A percentile compares a stretch with the other conserved stretches of the same genome.
Conservation (phyloP, 1,140 invertebrate species). For the Metaphire vulgaris region DNA sequence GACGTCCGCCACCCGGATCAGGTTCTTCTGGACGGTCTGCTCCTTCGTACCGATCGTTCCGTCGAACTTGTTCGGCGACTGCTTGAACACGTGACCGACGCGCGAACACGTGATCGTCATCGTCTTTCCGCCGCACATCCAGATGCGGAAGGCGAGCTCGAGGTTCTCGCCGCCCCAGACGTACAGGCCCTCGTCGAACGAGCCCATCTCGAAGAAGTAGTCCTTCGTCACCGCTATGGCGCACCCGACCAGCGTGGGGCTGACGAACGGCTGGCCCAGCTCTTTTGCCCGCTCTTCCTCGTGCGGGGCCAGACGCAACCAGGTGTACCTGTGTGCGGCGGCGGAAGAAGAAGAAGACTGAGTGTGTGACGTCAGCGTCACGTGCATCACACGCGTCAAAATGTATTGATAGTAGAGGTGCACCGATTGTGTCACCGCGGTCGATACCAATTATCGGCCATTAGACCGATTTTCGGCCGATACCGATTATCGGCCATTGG, state of each 20-base stretch:
- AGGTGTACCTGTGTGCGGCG: constrained; percentile 8
- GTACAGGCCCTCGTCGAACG: constrained; percentile 21
- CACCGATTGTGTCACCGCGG: background rate
- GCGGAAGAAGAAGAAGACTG: background rate
- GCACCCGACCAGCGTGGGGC: constrained; percentile 21
- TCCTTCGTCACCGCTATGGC: constrained; percentile 19
- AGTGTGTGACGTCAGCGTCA: background rate
- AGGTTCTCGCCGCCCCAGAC: constrained; percentile 24
- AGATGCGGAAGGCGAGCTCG: constrained; percentile 19
- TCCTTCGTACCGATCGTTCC: constrained; percentile 17
- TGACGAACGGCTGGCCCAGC: constrained; percentile 13
- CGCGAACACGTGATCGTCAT: constrained; percentile 21
- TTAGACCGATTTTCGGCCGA: no score
- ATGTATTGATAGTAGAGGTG: background rate
- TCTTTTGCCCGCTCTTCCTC: constrained; percentile 12
- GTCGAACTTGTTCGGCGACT: constrained; percentile 21
- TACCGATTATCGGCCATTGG: no score
- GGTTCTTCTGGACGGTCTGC: constrained; percentile 16
- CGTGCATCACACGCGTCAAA: background rate
- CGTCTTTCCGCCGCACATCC: constrained; percentile 20
- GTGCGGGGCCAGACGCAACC: constrained; percentile 10
- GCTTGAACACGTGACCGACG: constrained; percentile 23
- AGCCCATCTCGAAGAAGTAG: constrained; percentile 17
- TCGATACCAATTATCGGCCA: no score
- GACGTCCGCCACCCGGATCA: constrained; percentile 22